Evolutionary conservation across 2,888 invertebrate genomes (phyloP).

Genomic region (Chalcis sispes): DNA sequence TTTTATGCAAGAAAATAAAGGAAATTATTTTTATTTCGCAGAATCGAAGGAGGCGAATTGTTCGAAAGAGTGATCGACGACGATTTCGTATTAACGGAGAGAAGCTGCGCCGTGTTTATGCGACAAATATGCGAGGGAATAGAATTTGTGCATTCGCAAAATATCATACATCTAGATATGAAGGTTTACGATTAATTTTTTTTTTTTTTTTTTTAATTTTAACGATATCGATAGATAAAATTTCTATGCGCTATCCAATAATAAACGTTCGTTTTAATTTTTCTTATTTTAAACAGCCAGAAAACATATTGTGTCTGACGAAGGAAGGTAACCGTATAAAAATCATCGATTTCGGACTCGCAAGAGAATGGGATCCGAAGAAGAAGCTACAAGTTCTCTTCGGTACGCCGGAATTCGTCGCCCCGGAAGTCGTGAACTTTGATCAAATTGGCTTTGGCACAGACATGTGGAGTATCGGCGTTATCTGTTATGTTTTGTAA

Average conservation of each 20-base stretch:
- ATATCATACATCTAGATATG: slow-evolving; percentile 97
- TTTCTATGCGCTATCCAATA: too few species aligned
- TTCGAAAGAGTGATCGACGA: slow-evolving; percentile 99
- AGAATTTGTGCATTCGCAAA: slow-evolving; percentile 96
- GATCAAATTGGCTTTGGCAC: slow-evolving; percentile 97
- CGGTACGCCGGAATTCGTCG: slow-evolving; percentile 99
- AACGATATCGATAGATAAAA: too few species aligned
- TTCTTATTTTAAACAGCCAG: slow-evolving; percentile 94
- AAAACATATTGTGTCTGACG: slow-evolving; percentile 97
- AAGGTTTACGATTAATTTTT: slow-evolving; percentile 81
- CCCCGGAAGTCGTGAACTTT: slow-evolving; percentile 99
- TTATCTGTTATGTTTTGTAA: slow-evolving; percentile 98
- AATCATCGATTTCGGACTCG: slow-evolving; percentile 98
- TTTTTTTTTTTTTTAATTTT: too few species aligned
- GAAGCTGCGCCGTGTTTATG: slow-evolving; percentile 97
- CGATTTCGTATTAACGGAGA: slow-evolving; percentile 97
- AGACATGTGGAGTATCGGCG: slow-evolving; percentile 99
- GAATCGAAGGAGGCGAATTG: slow-evolving; percentile 96
- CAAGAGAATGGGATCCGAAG: slow-evolving; percentile 92
- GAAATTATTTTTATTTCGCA: neutral
- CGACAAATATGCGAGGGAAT: slow-evolving; percentile 99
- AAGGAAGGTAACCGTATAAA: slow-evolving; percentile 98
- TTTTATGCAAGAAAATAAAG: too few species aligned
- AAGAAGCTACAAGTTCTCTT: slow-evolving; percentile 96
- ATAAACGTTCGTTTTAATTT: too few species aligned